Percentiles rank a stretch among this genome's conserved stretches.
Conservation (phyloP, 2,113 vertebrate species). For the Amphiprion ocellaris region DNA sequence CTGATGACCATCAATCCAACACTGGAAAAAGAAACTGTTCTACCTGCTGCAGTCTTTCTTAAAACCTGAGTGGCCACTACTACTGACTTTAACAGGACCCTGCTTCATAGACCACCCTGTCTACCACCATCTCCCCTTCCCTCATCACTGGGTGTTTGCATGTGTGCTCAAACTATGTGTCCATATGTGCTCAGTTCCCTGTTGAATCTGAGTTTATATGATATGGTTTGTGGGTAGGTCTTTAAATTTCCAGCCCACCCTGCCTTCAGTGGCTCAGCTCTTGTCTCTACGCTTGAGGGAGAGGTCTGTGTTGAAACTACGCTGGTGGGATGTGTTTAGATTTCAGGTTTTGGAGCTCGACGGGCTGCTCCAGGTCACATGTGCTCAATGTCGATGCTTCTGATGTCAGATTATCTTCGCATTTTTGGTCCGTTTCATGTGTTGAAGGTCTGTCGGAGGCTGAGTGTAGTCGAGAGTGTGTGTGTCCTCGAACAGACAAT, state of each 20-base stretch:
- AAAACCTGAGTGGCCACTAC: too few relatives aligned
- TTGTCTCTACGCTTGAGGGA: constrained; percentile 8
- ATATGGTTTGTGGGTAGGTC: constrained; percentile 27
- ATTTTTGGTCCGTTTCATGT: constrained; percentile 37
- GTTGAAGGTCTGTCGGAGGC: constrained; percentile 14
- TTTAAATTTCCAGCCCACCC: constrained; percentile 38
- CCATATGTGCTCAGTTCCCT: constrained; percentile 12
- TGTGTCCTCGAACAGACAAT: constrained; percentile 1
- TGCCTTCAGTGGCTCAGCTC: neutral
- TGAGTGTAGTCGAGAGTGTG: neutral
- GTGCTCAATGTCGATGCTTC: constrained; percentile 16
- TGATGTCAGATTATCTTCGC: constrained; percentile 39
- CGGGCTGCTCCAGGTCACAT: constrained; percentile 42
- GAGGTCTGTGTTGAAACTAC: constrained; percentile 38
- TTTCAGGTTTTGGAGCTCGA: constrained; percentile 46
- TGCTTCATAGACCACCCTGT: constrained; percentile 34
- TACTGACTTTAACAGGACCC: too few relatives aligned
- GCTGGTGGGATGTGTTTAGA: constrained; percentile 47
- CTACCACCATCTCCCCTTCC: constrained; percentile 33
- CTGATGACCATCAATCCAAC: neutral
- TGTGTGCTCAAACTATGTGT: constrained; percentile 15
- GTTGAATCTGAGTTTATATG: constrained; percentile 26
- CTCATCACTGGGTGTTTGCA: neutral
- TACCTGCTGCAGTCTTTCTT: too few relatives aligned
- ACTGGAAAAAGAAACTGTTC: neutral